phyloP scores from a whole-genome alignment of 2,113 vertebrate species.

The Cisticola juncidis region DNA sequence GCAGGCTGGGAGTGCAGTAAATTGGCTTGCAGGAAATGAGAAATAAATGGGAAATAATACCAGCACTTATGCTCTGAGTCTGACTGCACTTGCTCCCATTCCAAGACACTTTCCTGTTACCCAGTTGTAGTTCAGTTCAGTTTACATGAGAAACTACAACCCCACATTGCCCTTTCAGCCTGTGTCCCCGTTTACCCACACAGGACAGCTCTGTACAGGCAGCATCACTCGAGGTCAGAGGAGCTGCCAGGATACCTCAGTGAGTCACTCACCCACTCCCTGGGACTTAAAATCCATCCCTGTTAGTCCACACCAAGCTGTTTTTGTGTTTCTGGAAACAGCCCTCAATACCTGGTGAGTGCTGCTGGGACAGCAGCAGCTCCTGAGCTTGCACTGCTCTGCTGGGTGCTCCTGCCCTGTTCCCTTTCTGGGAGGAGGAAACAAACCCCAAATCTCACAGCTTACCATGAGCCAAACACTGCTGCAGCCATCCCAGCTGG shows the following conservation, averaged over 20 bases:
- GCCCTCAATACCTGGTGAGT: fast-evolving
- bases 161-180: not conserved
- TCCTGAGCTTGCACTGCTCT: not conserved
- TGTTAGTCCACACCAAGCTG: not conserved
- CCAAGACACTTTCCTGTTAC: not conserved
- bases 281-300: not conserved
- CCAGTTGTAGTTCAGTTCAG: not conserved
- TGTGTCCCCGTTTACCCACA: too few relatives aligned
- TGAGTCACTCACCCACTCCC: not conserved
- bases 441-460: not conserved
- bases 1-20: not conserved
- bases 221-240: not conserved
- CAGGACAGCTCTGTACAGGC: fast-evolving
- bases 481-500: not conserved
- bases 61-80: not conserved
- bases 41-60: constrained; percentile 15
- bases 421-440: not conserved
- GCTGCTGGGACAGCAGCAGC: not conserved
- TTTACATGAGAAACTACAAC: not conserved
- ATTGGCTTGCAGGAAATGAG: constrained; percentile 7
- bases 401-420: not conserved
- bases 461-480: fast-evolving
- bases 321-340: not conserved
- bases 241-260: not conserved
- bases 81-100: not conserved